Base-by-base conservation (phyloP, 2,797 vertebrate genomes). In the Manis javanica region DNA sequence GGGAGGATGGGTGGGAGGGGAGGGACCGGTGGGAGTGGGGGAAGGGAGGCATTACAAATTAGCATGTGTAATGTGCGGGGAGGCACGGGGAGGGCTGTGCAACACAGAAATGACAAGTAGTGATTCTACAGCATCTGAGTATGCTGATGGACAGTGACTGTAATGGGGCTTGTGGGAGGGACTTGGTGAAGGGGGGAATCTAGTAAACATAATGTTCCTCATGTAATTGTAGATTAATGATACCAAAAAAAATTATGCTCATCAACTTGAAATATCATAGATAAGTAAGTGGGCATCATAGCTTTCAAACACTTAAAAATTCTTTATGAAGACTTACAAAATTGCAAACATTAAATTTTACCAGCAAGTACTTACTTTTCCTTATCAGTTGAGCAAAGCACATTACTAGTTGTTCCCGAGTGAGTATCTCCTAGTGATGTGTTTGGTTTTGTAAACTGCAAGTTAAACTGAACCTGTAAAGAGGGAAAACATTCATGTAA, bases 391-490 rank as follows among this genome's bases (percentile, higher is more conserved):
- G 97, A 74, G 13, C 97, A 98, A 23, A 46, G 57, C 0, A 94
- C 4, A 77, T 64, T 63, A 78, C 90, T 24, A 95, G 98, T 85
- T 83, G 61, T 89, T 81, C 96, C 97, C 3, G 98, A 87, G 46
- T 94, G 98, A 39, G 72, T 59, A 2, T 97, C 98, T 89, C 97
- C 68, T 0, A 97, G 91, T 13, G 97, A 93, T 7, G 84, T 63
- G 39, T 87, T 98, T 59, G 97, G 12, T 98, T 98, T 99, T 2
- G 97, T 93, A 51, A 98, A 97, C 87, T 98, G 98, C 1, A 99
- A 97, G 96, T 98, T 98, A 97, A 99, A 99, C 69, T 99, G 99
- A 46, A 99, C 98, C 99, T 99, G 97, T 72, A 81, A 85, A 49
- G 46, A 92, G 13, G 61, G 24, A 90, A 93, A 88, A 92, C 6